These are phyloP conservation scores for Oedothorax gibbosus DNA, from an alignment of 1,140 invertebrate species.

Conservation along the genomic window DNA sequence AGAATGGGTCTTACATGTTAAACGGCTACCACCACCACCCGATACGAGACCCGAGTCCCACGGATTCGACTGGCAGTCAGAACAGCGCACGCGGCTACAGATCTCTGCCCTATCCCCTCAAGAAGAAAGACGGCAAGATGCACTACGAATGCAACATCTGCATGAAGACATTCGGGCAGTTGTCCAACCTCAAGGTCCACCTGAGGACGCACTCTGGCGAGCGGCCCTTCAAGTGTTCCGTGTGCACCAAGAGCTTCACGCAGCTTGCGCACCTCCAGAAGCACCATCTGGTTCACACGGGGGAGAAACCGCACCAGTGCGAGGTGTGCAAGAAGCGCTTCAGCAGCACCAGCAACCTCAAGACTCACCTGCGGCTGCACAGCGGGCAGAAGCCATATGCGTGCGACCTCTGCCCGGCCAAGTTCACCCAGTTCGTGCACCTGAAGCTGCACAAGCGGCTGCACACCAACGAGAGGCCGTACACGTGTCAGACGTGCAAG, in stretches of 20 bases:
- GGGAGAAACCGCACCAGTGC: slow-evolving; percentile 98
- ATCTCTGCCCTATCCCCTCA: slow-evolving; percentile 92
- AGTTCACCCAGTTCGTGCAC: slow-evolving; percentile 99
- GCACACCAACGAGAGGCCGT: slow-evolving; percentile 97
- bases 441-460: slow-evolving; percentile 94
- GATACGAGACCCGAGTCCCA: slow-evolving; percentile 28
- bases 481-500: slow-evolving; percentile 94
- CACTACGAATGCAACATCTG: slow-evolving; percentile 99
- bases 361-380: slow-evolving; percentile 96
- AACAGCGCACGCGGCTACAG: slow-evolving; percentile 83
- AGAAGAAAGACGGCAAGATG: slow-evolving; percentile 99
- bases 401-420: slow-evolving; percentile 95
- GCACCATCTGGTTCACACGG: slow-evolving; percentile 97
- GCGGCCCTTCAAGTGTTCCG: slow-evolving; percentile 92
- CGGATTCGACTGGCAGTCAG: slow-evolving; percentile 22
- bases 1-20: background rate
- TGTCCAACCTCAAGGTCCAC: slow-evolving; percentile 98
- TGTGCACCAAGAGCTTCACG: slow-evolving; percentile 96
- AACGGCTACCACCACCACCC: slow-evolving; percentile 23
- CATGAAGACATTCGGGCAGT: slow-evolving; percentile 96
- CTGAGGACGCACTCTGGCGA: slow-evolving; percentile 97
- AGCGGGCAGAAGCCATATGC: slow-evolving; percentile 87
- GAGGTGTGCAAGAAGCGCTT: slow-evolving; percentile 97
- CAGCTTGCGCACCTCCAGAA: slow-evolving; percentile 97
- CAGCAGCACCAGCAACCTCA: slow-evolving; percentile 97